Evolutionary conservation across 2,888 invertebrate genomes (phyloP).

Genomic region (Nysson spinosus): DNA sequence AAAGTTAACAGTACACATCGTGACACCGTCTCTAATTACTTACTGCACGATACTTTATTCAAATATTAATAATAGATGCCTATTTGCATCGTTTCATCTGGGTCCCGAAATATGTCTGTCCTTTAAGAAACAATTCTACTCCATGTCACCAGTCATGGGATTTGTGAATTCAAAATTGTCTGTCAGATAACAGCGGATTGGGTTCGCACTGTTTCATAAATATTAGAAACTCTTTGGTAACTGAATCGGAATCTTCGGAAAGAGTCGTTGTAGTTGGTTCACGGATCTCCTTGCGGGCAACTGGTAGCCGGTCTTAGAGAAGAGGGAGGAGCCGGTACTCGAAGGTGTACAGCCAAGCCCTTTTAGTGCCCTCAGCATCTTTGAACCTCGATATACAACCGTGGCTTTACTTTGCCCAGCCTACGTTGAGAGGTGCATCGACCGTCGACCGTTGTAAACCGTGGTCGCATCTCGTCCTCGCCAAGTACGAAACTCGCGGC

Average conservation of each 20-base stretch:
- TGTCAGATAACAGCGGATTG: too few species aligned
- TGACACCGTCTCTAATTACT: too few species aligned
- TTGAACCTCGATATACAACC: slow-evolving; percentile 9
- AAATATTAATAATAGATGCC: too few species aligned
- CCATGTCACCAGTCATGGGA: too few species aligned
- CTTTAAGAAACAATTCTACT: too few species aligned
- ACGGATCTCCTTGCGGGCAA: slow-evolving; percentile 21
- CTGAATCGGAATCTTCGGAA: slow-evolving; percentile 4
- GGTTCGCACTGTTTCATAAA: too few species aligned
- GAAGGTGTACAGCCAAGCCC: slow-evolving; percentile 23
- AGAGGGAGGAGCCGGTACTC: slow-evolving; percentile 22
- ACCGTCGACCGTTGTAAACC: slow-evolving; percentile 60
- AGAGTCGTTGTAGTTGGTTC: slow-evolving; percentile 37
- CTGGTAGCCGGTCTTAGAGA: slow-evolving; percentile 33
- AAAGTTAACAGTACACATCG: too few species aligned
- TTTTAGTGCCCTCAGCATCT: slow-evolving; percentile 33
- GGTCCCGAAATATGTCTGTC: too few species aligned
- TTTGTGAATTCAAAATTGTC: too few species aligned
- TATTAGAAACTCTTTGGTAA: background rate
- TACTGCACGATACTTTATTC: too few species aligned
- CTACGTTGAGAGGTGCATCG: slow-evolving; percentile 63
- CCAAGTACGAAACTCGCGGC: slow-evolving; percentile 69
- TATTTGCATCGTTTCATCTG: too few species aligned
- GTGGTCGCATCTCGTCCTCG: slow-evolving; percentile 63
- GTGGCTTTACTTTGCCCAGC: slow-evolving; percentile 19